Evolutionary conservation across 2,113 vertebrate genomes (phyloP).

Genomic region (Cyrtonyx montezumae): DNA sequence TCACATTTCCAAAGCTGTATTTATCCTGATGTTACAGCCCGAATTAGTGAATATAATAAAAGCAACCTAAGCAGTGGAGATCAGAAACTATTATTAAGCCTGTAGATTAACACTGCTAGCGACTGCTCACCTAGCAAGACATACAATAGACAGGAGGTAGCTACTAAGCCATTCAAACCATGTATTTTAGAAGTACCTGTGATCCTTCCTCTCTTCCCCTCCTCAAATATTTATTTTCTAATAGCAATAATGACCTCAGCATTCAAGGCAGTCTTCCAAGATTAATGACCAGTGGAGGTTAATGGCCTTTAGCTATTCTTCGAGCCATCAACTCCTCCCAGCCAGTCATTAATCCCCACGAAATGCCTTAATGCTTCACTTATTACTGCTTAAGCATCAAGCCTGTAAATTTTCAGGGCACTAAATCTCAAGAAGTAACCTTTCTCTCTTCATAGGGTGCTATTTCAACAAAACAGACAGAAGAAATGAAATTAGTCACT

Average conservation of each 20-base stretch:
- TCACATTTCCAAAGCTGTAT: not conserved
- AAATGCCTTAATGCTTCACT: constrained; percentile 66
- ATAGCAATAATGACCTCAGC: constrained; percentile 56
- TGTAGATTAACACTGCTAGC: not conserved
- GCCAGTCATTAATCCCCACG: constrained; percentile 66
- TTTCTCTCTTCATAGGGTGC: constrained; percentile 34
- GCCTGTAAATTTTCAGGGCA: constrained; percentile 48
- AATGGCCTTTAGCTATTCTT: constrained; percentile 67
- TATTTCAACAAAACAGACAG: constrained; percentile 27
- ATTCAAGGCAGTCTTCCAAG: constrained; percentile 39
- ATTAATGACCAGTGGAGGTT: constrained; percentile 67
- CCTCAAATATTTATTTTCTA: constrained; percentile 69
- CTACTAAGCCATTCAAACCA: not conserved
- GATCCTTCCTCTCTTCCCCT: not conserved
- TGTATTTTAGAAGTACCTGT: not conserved
- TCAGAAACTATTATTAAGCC: not conserved
- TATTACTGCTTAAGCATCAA: constrained; percentile 62
- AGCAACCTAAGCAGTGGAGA: not conserved
- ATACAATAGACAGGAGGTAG: not conserved
- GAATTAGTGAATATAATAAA: not conserved
- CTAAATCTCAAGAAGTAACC: constrained; percentile 61
- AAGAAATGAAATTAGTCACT: constrained; percentile 1
- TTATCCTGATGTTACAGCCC: not conserved
- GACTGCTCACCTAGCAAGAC: not conserved
- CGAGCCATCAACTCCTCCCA: constrained; percentile 66